Conservation (phyloP, 2,888 invertebrate species). For the Escarpia spicata region DNA sequence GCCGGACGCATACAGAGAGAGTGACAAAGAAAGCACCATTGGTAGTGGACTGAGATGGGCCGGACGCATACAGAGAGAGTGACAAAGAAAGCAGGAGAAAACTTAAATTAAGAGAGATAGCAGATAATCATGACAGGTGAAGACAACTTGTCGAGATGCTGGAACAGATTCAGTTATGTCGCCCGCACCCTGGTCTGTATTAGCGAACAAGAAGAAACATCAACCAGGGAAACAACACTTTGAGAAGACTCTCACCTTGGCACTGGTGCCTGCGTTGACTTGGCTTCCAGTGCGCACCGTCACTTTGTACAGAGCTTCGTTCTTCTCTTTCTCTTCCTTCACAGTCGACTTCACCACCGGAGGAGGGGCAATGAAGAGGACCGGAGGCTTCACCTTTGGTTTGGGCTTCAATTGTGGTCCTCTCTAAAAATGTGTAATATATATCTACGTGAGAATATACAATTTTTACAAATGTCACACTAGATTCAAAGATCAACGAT, state of each 20-base stretch:
- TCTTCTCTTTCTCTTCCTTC: conserved; percentile 39
- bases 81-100: too few relatives aligned
- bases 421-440: conserved; percentile 25
- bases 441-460: background rate
- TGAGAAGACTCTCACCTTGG: conserved; percentile 47
- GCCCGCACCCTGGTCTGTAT: too few relatives aligned
- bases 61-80: too few relatives aligned
- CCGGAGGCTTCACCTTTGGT: conserved; percentile 46
- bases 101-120: too few relatives aligned
- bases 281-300: conserved; percentile 53
- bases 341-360: conserved; percentile 47
- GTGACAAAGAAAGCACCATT: too few relatives aligned
- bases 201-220: background rate
- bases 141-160: too few relatives aligned
- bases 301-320: conserved; percentile 52
- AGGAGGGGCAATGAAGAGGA: conserved; percentile 52
- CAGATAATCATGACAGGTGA: too few relatives aligned
- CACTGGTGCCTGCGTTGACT: conserved; percentile 49
- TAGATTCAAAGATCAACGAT: too few relatives aligned
- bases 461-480: too few relatives aligned
- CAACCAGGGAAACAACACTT: background rate
- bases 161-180: too few relatives aligned
- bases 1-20: too few relatives aligned
- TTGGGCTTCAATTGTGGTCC: conserved; percentile 33
- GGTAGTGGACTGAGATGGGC: too few relatives aligned